Evolutionary conservation across 2,888 invertebrate species (phyloP).

Genomic region (Autographa gamma): DNA sequence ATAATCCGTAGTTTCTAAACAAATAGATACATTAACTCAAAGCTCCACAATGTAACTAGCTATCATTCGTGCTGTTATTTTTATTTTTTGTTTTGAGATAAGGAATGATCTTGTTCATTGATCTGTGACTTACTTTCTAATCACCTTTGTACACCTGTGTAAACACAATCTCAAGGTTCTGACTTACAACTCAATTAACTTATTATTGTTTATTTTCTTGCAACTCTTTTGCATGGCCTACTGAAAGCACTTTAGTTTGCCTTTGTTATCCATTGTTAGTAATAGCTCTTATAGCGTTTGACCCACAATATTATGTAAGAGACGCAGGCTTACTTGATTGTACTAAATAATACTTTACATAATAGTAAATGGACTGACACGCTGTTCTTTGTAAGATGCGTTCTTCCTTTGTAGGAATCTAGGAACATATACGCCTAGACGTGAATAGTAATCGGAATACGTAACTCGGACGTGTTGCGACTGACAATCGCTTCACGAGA

Average conservation of each 20-base stretch:
- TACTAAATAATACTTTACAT: slow-evolving; percentile 35
- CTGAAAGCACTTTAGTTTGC: slow-evolving; percentile 19
- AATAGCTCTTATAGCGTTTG: slow-evolving; percentile 19
- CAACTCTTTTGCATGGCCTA: slow-evolving; percentile 27
- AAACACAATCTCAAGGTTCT: slow-evolving; percentile 46
- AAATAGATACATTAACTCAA: background rate
- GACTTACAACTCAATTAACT: slow-evolving; percentile 26
- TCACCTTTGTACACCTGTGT: slow-evolving; percentile 42
- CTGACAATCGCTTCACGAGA: slow-evolving; percentile 32
- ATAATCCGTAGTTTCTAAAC: background rate
- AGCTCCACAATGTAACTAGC: background rate
- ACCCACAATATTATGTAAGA: slow-evolving; percentile 35
- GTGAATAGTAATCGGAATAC: slow-evolving; percentile 46
- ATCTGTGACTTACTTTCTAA: slow-evolving; percentile 55
- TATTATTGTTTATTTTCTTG: slow-evolving; percentile 29
- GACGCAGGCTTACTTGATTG: slow-evolving; percentile 23
- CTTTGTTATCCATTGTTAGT: slow-evolving; percentile 20
- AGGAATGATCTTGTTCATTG: slow-evolving; percentile 32
- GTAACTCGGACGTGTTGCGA: slow-evolving; percentile 43
- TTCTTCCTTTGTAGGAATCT: slow-evolving; percentile 44
- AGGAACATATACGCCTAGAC: slow-evolving; percentile 48
- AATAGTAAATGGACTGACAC: slow-evolving; percentile 28
- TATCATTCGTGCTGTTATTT: background rate
- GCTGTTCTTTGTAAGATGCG: slow-evolving; percentile 47
- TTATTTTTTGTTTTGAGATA: slow-evolving; percentile 1